These are phyloP conservation scores for Crioceris asparagi DNA, from an alignment of 2,888 invertebrate genomes.

Conservation along the genomic window DNA sequence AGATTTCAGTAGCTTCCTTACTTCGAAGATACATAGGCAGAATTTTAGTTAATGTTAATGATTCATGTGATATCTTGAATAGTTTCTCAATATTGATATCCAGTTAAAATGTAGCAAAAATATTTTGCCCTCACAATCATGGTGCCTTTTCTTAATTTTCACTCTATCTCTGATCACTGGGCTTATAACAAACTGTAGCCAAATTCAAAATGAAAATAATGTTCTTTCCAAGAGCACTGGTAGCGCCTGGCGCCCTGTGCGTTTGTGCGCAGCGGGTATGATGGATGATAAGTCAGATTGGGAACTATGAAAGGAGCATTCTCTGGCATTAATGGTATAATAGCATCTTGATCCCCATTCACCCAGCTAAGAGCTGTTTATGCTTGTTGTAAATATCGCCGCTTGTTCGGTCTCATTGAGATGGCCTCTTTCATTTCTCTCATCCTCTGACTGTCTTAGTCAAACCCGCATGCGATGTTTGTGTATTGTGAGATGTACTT, in stretches of 20 bases:
- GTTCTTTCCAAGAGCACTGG: not conserved
- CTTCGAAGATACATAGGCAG: too few relatives aligned
- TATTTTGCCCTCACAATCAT: too few relatives aligned
- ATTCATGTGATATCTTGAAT: too few relatives aligned
- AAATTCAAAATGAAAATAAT: too few relatives aligned
- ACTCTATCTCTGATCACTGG: too few relatives aligned
- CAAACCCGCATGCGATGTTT: slow-evolving; percentile 51
- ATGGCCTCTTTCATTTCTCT: slow-evolving; percentile 40
- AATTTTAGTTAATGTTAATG: too few relatives aligned
- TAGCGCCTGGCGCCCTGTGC: slow-evolving; percentile 19
- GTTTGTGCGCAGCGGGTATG: slow-evolving; percentile 30
- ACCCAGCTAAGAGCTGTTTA: slow-evolving; percentile 6
- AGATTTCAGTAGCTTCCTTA: too few relatives aligned
- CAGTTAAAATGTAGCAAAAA: too few relatives aligned
- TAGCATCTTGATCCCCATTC: too few relatives aligned
- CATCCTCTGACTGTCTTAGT: slow-evolving; percentile 39
- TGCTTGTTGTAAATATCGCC: slow-evolving; percentile 50
- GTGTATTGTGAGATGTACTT: slow-evolving; percentile 42
- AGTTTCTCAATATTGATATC: too few relatives aligned
- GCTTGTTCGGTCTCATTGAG: slow-evolving; percentile 40
- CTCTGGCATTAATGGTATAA: slow-evolving; percentile 48
- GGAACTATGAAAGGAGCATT: slow-evolving; percentile 69
- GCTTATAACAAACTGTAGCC: too few relatives aligned
- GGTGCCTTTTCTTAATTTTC: too few relatives aligned
- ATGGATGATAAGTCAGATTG: slow-evolving; percentile 52